phyloP scores from a whole-genome alignment of 2,888 invertebrate genomes.

The Conus canariensis region DNA sequence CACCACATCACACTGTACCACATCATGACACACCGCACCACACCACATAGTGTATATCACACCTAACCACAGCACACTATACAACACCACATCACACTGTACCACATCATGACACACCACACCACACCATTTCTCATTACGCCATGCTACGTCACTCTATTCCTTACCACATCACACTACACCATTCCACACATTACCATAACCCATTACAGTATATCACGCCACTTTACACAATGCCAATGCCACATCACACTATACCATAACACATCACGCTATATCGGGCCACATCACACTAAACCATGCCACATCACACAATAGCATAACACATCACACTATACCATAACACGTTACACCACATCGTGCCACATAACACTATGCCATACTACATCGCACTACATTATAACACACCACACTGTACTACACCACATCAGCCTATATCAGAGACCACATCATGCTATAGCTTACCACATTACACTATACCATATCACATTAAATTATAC shows the following conservation, averaged over 20 bases:
- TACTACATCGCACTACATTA: neutral
- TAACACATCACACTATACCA: too few species aligned
- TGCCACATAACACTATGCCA: too few species aligned
- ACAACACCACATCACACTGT: neutral
- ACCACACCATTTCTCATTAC: neutral
- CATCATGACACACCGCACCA: neutral
- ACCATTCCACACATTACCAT: neutral
- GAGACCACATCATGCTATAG: neutral
- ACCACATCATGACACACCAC: neutral
- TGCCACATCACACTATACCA: neutral
- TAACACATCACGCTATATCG: neutral
- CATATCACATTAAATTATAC: neutral
- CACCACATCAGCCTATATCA: too few species aligned
- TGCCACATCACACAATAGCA: too few species aligned
- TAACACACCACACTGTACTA: neutral
- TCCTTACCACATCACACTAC: neutral
- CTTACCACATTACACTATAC: neutral
- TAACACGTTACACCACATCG: too few species aligned
- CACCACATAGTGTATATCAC: neutral
- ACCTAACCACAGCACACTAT: neutral
- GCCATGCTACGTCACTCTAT: neutral
- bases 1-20: neutral
- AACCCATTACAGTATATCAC: neutral
- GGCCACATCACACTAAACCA: neutral
- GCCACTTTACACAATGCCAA: neutral